A percentile compares a stretch with the other conserved stretches of the same genome.
Evolutionary conservation across 53 echinoderm and acorn worm species (phyloP).

Genomic region (Mesocentrotus franciscanus): DNA sequence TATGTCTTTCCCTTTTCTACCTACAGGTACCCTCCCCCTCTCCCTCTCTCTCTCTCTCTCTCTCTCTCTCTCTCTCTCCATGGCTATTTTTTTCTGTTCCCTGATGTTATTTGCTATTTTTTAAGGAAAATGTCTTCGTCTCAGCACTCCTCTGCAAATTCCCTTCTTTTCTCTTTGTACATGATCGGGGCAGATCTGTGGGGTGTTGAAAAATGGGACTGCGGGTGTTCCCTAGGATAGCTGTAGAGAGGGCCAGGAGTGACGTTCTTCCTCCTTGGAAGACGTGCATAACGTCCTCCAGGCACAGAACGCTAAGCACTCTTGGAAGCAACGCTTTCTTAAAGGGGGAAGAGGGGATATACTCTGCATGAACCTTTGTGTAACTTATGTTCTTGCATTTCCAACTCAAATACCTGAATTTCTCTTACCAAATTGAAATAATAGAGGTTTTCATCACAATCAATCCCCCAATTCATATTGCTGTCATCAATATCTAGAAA

Average conservation of each 20-base stretch:
- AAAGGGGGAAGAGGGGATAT: not conserved
- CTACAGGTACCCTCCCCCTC: not conserved
- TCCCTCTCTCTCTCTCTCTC: not conserved
- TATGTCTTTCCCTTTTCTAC: not conserved
- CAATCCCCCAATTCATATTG: not conserved
- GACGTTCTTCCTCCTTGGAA: slow-evolving; percentile 22
- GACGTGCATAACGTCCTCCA: slow-evolving; percentile 19
- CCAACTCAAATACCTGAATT: not conserved
- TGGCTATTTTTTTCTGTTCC: not conserved
- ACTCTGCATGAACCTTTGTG: slow-evolving; percentile 3
- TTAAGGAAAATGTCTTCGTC: not conserved
- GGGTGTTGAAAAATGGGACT: not conserved
- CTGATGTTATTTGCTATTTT: not conserved
- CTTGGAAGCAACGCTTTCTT: not conserved
- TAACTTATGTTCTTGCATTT: not conserved
- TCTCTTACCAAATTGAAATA: not conserved
- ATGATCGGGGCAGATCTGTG: not conserved
- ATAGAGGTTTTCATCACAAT: not conserved
- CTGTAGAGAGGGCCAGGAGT: slow-evolving; percentile 7
- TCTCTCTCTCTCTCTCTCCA: not conserved
- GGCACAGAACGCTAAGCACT: not conserved
- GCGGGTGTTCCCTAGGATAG: slow-evolving; percentile 22
- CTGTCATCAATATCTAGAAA: not conserved
- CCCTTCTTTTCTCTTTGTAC: not conserved
- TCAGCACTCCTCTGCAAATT: not conserved